phyloP scores from a whole-genome alignment of 2,113 vertebrate species.

The Lanius ludovicianus region DNA sequence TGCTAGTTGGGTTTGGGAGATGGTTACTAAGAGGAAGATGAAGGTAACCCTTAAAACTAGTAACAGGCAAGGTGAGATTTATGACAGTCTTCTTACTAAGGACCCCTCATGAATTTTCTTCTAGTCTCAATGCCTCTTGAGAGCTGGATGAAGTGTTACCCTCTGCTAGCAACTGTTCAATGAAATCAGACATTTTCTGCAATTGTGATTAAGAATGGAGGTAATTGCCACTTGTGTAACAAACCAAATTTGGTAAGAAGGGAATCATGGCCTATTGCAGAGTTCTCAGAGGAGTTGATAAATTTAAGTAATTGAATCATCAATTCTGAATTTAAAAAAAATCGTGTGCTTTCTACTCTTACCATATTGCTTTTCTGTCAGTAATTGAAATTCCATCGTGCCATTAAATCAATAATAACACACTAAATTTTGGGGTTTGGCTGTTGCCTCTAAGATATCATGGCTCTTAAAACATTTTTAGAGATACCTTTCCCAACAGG shows the following conservation, averaged over 20 bases:
- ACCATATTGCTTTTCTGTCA: background rate
- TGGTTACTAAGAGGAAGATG: background rate
- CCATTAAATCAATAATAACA: background rate
- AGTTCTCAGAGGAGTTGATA: background rate
- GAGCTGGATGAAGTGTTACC: background rate
- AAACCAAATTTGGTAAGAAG: background rate
- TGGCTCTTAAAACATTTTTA: background rate
- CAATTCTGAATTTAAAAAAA: background rate
- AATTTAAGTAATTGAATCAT: background rate
- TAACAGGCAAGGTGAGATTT: background rate
- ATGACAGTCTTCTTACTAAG: background rate
- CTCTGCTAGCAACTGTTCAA: background rate
- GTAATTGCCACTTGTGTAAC: background rate
- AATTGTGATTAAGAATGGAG: background rate
- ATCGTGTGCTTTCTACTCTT: background rate
- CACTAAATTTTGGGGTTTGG: background rate
- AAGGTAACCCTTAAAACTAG: background rate
- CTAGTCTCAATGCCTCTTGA: background rate
- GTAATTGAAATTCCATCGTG: background rate
- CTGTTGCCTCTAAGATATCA: background rate
- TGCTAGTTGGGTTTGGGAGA: background rate
- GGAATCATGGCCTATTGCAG: background rate
- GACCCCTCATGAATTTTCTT: background rate
- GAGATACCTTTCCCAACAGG: background rate
- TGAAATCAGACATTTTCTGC: background rate